Evolutionary conservation across 2,888 invertebrate species (phyloP).

Genomic region (Fragum fragum): DNA sequence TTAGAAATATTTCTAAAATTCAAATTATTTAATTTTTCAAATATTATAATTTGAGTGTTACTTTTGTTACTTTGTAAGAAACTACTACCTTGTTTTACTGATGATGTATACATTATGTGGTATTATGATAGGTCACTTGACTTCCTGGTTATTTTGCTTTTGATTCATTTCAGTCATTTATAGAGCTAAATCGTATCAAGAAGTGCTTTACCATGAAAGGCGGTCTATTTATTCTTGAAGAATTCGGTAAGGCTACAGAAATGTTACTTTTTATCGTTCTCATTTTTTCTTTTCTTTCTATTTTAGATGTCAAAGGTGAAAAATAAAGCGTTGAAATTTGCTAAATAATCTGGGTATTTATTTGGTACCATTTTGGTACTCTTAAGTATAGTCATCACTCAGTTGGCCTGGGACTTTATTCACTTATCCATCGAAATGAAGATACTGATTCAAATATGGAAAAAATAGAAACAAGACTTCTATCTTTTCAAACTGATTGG

Average conservation of each 20-base stretch:
- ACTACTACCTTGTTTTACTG: slow-evolving; percentile 10
- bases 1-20: not conserved
- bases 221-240: slow-evolving; percentile 99
- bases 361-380: slow-evolving; percentile 27
- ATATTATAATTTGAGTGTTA: not conserved
- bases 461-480: no score
- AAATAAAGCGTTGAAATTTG: slow-evolving; percentile 60
- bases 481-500: no score
- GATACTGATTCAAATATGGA: no score
- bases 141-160: slow-evolving; percentile 78
- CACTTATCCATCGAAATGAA: no score
- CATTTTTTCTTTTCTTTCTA: slow-evolving; percentile 65
- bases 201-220: slow-evolving; percentile 99
- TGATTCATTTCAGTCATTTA: slow-evolving; percentile 96
- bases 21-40: not conserved
- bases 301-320: slow-evolving; percentile 69
- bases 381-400: slow-evolving; percentile 12
- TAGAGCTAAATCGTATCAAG: slow-evolving; percentile 99
- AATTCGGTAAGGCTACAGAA: slow-evolving; percentile 95
- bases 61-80: not conserved
- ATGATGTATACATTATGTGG: slow-evolving; percentile 40
- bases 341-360: slow-evolving; percentile 59
- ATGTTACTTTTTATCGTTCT: slow-evolving; percentile 63
- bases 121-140: slow-evolving; percentile 63
- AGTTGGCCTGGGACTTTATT: not conserved